phyloP scores from a whole-genome alignment of 2,797 vertebrate genomes.

The Kryptolebias ocellatus region DNA sequence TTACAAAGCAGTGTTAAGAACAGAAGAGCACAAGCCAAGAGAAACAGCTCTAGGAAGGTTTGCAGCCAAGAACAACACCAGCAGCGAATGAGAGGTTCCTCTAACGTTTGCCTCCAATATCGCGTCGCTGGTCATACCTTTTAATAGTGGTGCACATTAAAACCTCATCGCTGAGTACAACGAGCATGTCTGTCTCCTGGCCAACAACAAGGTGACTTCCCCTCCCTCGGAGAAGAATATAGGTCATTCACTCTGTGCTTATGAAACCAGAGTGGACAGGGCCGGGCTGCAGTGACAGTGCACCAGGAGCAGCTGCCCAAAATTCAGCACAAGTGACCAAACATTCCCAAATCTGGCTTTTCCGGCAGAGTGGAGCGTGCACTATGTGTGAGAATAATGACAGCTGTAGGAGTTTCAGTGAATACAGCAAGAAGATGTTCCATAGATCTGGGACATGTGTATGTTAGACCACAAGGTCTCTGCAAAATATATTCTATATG shows the following conservation, averaged over 20 bases:
- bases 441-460: constrained; percentile 11
- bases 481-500: not conserved
- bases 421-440: constrained; percentile 4
- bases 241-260: constrained; percentile 80
- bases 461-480: constrained; percentile 20
- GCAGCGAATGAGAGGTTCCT: constrained; percentile 23
- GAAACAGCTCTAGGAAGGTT: constrained; percentile 24
- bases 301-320: constrained; percentile 61
- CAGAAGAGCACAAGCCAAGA: constrained; percentile 14
- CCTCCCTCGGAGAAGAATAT: constrained; percentile 78
- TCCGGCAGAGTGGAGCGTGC: constrained; percentile 19
- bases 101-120: constrained; percentile 42
- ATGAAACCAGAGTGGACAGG: constrained; percentile 79
- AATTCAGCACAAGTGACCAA: constrained; percentile 59
- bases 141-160: constrained; percentile 63
- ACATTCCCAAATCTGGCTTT: constrained; percentile 39
- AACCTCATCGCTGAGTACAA: constrained; percentile 52
- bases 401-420: constrained; percentile 9
- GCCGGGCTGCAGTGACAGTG: constrained; percentile 76
- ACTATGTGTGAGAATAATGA: constrained; percentile 6
- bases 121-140: constrained; percentile 48
- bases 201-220: constrained; percentile 83
- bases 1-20: constrained; percentile 23
- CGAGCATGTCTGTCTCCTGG: constrained; percentile 62
- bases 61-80: constrained; percentile 27